phyloP scores from a whole-genome alignment of 2,113 vertebrate genomes.

The Saccopteryx leptura region DNA sequence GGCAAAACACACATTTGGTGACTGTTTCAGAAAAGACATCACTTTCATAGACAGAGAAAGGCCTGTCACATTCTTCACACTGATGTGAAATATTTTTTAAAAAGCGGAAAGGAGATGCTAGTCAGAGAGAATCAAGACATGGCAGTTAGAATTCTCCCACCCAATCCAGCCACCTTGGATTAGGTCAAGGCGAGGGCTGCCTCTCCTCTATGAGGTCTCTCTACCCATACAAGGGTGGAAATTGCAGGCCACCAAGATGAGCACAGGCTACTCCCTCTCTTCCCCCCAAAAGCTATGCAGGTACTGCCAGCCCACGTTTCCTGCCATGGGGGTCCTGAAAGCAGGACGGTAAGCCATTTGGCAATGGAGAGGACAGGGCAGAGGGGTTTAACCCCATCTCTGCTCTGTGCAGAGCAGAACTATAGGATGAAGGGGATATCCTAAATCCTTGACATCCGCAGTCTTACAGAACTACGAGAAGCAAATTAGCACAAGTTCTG shows the following conservation, averaged over 20 bases:
- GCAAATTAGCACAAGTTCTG: neutral
- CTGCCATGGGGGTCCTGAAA: neutral
- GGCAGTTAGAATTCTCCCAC: neutral
- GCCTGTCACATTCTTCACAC: constrained; percentile 83
- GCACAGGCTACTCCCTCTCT: neutral
- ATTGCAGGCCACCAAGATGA: neutral
- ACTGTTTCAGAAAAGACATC: constrained; percentile 30
- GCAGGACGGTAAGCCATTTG: neutral
- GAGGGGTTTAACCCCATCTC: neutral
- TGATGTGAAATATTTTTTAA: constrained; percentile 64
- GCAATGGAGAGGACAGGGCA: neutral
- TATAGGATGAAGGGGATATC: neutral
- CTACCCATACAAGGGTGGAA: neutral
- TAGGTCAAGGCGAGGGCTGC: neutral
- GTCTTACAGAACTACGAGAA: neutral
- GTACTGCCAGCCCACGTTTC: neutral
- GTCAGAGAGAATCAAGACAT: neutral
- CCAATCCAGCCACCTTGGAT: neutral
- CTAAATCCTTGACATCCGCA: neutral
- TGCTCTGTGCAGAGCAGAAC: neutral
- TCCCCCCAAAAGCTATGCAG: neutral
- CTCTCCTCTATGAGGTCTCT: neutral
- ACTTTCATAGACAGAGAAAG: constrained; percentile 76
- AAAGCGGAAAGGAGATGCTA: constrained; percentile 8
- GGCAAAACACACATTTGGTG: constrained; percentile 83